Conservation (phyloP, 2,888 invertebrate species). For the Slavum lentiscoides region DNA sequence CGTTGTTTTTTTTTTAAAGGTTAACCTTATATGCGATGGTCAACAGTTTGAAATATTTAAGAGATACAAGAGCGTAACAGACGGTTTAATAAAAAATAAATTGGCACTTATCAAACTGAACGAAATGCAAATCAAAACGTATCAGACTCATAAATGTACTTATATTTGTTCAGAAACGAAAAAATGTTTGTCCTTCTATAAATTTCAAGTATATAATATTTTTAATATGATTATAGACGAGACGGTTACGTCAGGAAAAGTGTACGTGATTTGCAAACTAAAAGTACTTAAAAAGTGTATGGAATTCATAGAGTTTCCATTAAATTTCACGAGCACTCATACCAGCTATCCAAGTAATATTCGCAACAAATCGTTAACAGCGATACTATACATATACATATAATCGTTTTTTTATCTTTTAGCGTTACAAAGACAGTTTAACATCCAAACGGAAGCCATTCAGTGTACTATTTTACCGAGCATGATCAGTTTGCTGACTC, state of each 20-base stretch:
- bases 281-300: neutral
- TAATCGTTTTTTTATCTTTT: neutral
- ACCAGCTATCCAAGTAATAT: neutral
- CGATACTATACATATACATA: too few species aligned
- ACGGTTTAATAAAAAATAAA: neutral
- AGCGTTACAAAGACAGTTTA: neutral
- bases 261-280: neutral
- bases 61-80: neutral
- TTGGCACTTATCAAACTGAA: neutral
- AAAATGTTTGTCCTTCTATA: neutral
- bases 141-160: neutral
- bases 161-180: neutral
- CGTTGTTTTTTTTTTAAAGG: neutral
- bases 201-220: neutral
- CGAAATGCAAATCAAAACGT: neutral
- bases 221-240: neutral
- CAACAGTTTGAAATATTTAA: neutral
- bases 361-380: neutral
- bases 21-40: neutral
- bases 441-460: constrained; percentile 3
- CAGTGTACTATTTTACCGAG: constrained; percentile 31
- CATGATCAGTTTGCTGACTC: constrained; percentile 34
- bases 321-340: neutral
- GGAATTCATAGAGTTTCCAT: neutral
- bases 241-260: neutral